Conservation (phyloP, 2,113 vertebrate genomes). For the Phainopepla nitens region DNA sequence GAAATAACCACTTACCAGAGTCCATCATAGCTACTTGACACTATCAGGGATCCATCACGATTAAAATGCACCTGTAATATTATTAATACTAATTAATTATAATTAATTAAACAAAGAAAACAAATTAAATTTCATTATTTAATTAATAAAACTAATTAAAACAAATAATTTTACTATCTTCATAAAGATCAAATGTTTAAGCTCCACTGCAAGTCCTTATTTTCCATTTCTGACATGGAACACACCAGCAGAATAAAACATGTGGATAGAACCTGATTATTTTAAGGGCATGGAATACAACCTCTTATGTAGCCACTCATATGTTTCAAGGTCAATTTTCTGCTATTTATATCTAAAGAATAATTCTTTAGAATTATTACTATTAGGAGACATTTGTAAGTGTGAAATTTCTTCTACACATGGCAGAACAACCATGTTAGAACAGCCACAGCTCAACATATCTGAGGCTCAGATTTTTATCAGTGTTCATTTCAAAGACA, state of each 20-base stretch:
- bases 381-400: not conserved
- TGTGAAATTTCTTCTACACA: not conserved
- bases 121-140: too few species aligned
- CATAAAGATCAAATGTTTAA: not conserved
- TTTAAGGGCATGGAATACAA: not conserved
- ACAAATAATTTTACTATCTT: rapidly evolving
- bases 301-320: rapidly evolving
- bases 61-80: constrained; percentile 92
- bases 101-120: too few species aligned
- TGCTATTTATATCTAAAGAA: not conserved
- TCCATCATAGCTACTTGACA: constrained; percentile 97
- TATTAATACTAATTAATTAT: not conserved
- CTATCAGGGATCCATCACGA: constrained; percentile 95
- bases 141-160: not conserved
- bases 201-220: not conserved
- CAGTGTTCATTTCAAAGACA: not conserved
- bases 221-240: not conserved
- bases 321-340: not conserved
- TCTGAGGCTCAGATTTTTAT: not conserved
- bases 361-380: not conserved
- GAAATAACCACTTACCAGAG: constrained; percentile 83
- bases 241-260: not conserved
- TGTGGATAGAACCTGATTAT: not conserved
- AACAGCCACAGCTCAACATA: not conserved
- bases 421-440: not conserved